Conservation (phyloP, 2,113 vertebrate species). For the Smithornis capensis region DNA sequence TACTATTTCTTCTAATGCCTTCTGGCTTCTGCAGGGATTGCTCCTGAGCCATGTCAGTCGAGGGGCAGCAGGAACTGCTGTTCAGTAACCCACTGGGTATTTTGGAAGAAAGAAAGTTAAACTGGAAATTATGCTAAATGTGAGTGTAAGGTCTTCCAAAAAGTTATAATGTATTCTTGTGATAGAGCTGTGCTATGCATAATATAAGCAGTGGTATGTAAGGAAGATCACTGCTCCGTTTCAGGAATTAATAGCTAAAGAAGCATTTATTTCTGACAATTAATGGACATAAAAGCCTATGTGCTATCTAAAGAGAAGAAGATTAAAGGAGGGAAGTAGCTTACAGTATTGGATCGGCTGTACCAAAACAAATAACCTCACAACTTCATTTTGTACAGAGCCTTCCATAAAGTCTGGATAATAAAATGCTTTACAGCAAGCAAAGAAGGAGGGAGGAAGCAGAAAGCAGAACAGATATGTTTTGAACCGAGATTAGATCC, state of each 20-base stretch:
- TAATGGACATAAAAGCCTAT: conserved; percentile 74
- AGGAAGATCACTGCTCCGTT: conserved; percentile 69
- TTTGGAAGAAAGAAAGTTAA: conserved; percentile 15
- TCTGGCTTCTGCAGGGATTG: neutral
- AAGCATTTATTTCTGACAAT: conserved; percentile 71
- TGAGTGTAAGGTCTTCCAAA: conserved; percentile 23
- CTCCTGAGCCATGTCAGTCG: rapidly evolving
- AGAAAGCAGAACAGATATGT: conserved; percentile 69
- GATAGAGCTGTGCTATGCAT: conserved; percentile 60
- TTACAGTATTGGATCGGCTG: conserved; percentile 44
- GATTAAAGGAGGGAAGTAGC: conserved; percentile 62
- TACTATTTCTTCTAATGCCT: neutral
- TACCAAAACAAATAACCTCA: conserved; percentile 61
- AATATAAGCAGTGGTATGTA: conserved; percentile 72
- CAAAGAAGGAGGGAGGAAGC: conserved; percentile 47
- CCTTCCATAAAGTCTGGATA: conserved; percentile 57
- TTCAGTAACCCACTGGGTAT: neutral
- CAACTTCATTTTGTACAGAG: conserved; percentile 53
- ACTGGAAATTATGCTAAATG: conserved; percentile 42
- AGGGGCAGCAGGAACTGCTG: neutral
- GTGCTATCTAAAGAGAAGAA: conserved; percentile 66
- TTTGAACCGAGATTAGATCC: conserved; percentile 53
- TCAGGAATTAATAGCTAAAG: conserved; percentile 74
- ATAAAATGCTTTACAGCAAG: conserved; percentile 54
- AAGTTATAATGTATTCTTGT: conserved; percentile 56